Evolutionary conservation across 2,888 invertebrate genomes (phyloP).

Genomic region (Pachydiplax longipennis): DNA sequence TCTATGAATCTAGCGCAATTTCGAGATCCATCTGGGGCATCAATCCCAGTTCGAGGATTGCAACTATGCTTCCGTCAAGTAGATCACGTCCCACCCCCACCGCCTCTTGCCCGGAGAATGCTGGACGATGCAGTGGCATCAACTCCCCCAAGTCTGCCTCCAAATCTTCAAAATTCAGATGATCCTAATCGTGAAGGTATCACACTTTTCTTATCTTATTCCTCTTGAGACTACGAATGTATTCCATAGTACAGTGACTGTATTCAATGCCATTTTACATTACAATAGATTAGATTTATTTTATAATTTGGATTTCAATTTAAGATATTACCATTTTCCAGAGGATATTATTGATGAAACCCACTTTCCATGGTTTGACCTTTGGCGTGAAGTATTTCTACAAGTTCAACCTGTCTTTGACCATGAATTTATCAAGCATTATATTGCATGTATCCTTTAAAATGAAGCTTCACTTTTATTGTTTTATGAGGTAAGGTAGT

Average conservation of each 20-base stretch:
- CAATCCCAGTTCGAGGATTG: conserved; percentile 76
- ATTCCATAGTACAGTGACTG: not conserved
- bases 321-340: not conserved
- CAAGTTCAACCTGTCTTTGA: conserved; percentile 89
- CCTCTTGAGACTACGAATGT: not conserved
- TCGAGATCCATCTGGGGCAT: conserved; percentile 80
- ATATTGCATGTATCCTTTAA: conserved; percentile 78
- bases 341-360: not conserved
- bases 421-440: conserved; percentile 95
- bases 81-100: conserved; percentile 80
- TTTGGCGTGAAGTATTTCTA: conserved; percentile 91
- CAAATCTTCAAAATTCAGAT: not conserved
- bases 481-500: not conserved
- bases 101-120: conserved; percentile 81
- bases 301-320: not conserved
- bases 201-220: not conserved
- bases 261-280: not conserved
- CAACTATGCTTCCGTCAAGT: conserved; percentile 83
- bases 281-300: not conserved
- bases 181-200: conserved; percentile 40
- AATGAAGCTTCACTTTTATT: conserved; percentile 8
- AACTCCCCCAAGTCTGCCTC: not conserved
- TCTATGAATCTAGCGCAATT: conserved; percentile 72
- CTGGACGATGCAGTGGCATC: conserved; percentile 75
- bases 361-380: conserved; percentile 87